Evolutionary conservation across 1,140 invertebrate species (phyloP), one percentile per base, ranked within the genome.

Genomic region (Magallana angulata): DNA sequence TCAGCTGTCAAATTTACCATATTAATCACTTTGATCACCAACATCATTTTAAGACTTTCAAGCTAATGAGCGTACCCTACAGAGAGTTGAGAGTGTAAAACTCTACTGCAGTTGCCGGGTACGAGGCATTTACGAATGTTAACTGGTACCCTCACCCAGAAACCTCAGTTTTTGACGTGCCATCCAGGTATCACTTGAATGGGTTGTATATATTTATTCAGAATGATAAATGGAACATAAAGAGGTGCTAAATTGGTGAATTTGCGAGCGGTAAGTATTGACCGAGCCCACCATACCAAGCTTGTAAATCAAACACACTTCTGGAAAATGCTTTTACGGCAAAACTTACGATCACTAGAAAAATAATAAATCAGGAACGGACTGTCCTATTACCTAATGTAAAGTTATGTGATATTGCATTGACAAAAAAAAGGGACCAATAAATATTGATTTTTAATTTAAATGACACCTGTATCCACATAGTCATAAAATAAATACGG

Each of bases 161-260:
- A 30, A n/a, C 24, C 68, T 12, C 68, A 1, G 24, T 76, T 76
- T 76, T 76, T 76, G 68, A 76, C 24, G 24, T 30, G 7, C 24
- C 68, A 30, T 24, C 24, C 11, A 76, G 68, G 68, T 36, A 76
- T 76, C 24, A 76, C 68, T 76, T 76, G 68, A 76, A 76, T 76
- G 68, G 68, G 68, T 76, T 76, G 68, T 76, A 30, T 76, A 76
- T 76, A 76, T 76, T 76, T 76, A 76, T 76, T 76, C 68, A 30
- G 24, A 24, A 76, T 76, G 68, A 76, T 76, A 76, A 76, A 76
- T 76, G 18, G 68, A 76, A 76, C 68, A 76, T 76, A 76, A 76
- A 76, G 48, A 76, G 68, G 68, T 76, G 68, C 68, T 76, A 76
- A 76, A 76, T 76, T 76, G 68, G 68, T 76, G 36, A 76, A 76